A percentile compares a stretch with the other conserved stretches of the same genome.
Conservation (phyloP, 2,113 vertebrate species). For the Tor tambroides region DNA sequence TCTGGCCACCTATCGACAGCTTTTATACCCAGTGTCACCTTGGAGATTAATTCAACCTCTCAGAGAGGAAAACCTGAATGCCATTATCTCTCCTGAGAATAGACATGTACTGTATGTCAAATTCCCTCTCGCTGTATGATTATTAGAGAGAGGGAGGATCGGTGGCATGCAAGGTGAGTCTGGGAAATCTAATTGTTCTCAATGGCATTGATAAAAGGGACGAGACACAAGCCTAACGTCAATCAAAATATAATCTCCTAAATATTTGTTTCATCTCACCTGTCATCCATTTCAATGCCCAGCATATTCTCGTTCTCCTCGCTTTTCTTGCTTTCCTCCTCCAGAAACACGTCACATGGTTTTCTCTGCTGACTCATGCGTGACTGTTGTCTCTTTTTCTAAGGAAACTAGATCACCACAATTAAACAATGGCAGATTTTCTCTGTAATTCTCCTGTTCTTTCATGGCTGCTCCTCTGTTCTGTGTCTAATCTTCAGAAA, state of each 20-base stretch:
- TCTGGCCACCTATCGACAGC: constrained; percentile 78
- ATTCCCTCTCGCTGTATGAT: constrained; percentile 59
- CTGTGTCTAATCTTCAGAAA: constrained; percentile 1
- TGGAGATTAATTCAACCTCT: constrained; percentile 74
- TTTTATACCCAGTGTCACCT: constrained; percentile 76
- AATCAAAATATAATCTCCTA: constrained; percentile 78
- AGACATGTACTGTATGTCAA: constrained; percentile 64
- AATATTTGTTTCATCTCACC: constrained; percentile 77
- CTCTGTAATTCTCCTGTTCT: background rate
- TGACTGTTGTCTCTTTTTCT: constrained; percentile 1
- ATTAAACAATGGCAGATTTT: background rate
- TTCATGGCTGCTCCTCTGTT: background rate
- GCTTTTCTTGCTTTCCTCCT: background rate
- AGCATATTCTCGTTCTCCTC: background rate
- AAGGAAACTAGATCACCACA: constrained; percentile 5
- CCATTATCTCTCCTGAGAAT: constrained; percentile 63
- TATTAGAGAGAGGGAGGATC: background rate
- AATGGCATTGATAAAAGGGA: constrained; percentile 69
- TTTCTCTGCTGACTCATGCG: background rate
- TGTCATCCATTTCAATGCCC: constrained; percentile 71
- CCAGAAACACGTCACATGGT: background rate
- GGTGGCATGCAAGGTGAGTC: background rate
- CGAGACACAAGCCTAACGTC: constrained; percentile 70
- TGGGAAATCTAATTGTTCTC: constrained; percentile 50
- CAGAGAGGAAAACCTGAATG: constrained; percentile 69